phyloP scores from a whole-genome alignment of 2,888 invertebrate species.

The Nysson spinosus region DNA sequence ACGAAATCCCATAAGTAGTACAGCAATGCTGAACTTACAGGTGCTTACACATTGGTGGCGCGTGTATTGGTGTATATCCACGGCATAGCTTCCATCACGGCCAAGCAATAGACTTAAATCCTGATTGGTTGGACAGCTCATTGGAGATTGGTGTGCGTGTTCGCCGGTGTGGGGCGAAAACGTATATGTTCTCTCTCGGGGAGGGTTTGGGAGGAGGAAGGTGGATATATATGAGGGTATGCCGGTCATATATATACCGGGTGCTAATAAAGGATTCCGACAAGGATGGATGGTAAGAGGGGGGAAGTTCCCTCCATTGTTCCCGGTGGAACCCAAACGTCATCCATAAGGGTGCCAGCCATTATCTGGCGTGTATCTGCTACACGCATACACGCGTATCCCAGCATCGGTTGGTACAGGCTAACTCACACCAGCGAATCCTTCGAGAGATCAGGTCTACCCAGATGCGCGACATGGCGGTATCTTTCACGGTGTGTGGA shows the following conservation, averaged over 20 bases:
- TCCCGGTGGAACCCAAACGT: constrained; percentile 72
- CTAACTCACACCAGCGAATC: constrained; percentile 22
- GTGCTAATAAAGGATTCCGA: constrained; percentile 75
- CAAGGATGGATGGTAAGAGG: constrained; percentile 71
- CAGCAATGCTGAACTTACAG: constrained; percentile 35
- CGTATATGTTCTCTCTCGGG: constrained; percentile 18
- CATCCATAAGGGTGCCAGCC: constrained; percentile 74
- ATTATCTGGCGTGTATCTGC: constrained; percentile 70
- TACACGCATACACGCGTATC: constrained; percentile 43
- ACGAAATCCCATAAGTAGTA: constrained; percentile 6
- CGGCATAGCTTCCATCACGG: constrained; percentile 66
- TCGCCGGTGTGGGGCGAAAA: constrained; percentile 17
- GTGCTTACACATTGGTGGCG: constrained; percentile 37
- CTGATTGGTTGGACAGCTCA: constrained; percentile 74
- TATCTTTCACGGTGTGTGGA: constrained; percentile 55
- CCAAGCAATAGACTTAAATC: constrained; percentile 71
- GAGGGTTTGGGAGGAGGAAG: constrained; percentile 18
- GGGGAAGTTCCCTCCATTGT: constrained; percentile 69
- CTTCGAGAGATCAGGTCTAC: constrained; percentile 41
- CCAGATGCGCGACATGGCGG: constrained; percentile 52
- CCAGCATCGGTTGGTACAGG: constrained; percentile 4
- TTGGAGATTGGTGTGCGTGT: constrained; percentile 53
- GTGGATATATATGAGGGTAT: constrained; percentile 51
- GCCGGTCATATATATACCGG: constrained; percentile 56
- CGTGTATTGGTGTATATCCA: constrained; percentile 15